Evolutionary conservation across 2,113 vertebrate genomes (phyloP).

Genomic region (cattle (Bos taurus)): DNA sequence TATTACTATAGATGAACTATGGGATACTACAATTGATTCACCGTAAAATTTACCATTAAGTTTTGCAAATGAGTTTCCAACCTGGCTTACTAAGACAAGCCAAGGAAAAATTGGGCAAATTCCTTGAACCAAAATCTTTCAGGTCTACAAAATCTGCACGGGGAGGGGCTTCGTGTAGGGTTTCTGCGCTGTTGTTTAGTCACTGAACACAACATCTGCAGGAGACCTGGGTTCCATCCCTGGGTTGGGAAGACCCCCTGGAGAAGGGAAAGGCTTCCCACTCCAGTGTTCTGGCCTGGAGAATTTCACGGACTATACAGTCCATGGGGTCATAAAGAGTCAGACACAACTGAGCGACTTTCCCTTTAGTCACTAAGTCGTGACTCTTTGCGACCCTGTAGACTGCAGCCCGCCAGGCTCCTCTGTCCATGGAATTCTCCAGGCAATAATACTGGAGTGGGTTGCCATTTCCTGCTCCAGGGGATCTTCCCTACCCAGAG

Average conservation of each 20-base stretch:
- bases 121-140: neutral
- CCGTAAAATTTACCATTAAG: neutral
- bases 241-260: neutral
- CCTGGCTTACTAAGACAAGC: neutral
- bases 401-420: neutral
- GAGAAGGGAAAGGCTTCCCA: neutral
- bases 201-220: neutral
- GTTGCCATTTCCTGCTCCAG: neutral
- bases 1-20: neutral
- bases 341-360: neutral
- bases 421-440: neutral
- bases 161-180: neutral
- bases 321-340: neutral
- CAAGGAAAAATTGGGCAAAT: neutral
- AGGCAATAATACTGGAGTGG: neutral
- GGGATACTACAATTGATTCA: neutral
- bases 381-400: neutral
- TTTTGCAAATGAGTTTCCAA: neutral
- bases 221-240: neutral
- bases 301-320: neutral
- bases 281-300: neutral
- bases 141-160: neutral
- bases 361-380: neutral
- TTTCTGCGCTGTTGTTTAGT: neutral
- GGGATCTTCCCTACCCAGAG: neutral